Conservation (phyloP, 1,140 invertebrate species). For the Andrena cerasifolii region DNA sequence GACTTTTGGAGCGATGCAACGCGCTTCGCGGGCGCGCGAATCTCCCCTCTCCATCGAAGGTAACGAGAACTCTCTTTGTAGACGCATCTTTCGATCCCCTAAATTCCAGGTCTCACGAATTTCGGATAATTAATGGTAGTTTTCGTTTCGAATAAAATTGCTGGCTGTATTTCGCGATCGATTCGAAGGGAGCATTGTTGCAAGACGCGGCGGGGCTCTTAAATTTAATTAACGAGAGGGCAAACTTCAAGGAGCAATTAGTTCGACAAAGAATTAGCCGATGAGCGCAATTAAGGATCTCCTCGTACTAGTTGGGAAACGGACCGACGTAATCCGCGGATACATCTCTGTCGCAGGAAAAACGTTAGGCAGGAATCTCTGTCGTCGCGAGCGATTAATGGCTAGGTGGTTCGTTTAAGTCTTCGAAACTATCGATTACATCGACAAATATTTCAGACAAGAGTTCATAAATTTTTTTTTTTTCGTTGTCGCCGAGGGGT, state of each 20-base stretch:
- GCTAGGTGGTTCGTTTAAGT: no score
- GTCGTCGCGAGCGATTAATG: no score
- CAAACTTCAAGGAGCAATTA: slow-evolving; percentile 16
- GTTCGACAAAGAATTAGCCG: slow-evolving; percentile 10
- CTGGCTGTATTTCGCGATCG: no score
- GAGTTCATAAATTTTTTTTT: no score
- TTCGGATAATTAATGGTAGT: no score
- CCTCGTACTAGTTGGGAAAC: no score
- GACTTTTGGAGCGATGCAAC: background rate
- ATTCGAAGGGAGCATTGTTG: no score
- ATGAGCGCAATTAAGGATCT: background rate
- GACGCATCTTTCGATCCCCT: background rate
- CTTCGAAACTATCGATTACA: no score
- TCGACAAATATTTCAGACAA: no score
- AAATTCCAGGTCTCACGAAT: background rate
- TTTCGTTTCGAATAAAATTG: no score
- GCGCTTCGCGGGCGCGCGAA: background rate
- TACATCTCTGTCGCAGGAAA: background rate
- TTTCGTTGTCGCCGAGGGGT: no score
- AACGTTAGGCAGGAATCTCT: background rate
- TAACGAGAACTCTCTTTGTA: background rate
- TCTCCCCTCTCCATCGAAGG: no score
- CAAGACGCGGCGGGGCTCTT: background rate
- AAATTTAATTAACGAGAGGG: slow-evolving; percentile 2
- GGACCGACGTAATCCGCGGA: background rate